Percentiles rank a stretch among this genome's conserved stretches.
Evolutionary conservation across 1,140 invertebrate species (phyloP).

Genomic region (Pseudobourletiella spinata): DNA sequence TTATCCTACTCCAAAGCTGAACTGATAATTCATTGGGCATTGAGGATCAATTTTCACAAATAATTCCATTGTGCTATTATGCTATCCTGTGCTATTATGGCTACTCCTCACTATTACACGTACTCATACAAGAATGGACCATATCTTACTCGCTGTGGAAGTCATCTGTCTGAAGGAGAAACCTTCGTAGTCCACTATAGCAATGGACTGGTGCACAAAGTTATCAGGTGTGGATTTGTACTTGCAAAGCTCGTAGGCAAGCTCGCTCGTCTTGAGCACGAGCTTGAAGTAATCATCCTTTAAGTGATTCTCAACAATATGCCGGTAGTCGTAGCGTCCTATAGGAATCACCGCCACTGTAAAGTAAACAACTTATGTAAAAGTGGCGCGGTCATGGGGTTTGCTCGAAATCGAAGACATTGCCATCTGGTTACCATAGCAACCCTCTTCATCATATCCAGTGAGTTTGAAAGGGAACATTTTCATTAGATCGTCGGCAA

Average conservation of each 20-base stretch:
- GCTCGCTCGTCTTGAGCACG: constrained; percentile 1
- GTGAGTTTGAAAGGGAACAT: constrained; percentile 2
- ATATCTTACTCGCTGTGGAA: constrained; percentile 9
- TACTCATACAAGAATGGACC: too few relatives aligned
- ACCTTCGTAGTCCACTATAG: constrained; percentile 19
- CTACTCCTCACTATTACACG: too few relatives aligned
- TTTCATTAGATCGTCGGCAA: neutral
- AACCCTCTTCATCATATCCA: constrained; percentile 15
- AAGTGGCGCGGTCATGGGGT: too few relatives aligned
- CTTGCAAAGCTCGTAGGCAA: constrained; percentile 8
- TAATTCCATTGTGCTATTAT: too few relatives aligned
- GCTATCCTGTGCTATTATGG: too few relatives aligned
- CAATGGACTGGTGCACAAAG: constrained; percentile 10
- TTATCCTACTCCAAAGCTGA: too few relatives aligned
- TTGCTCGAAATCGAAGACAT: neutral
- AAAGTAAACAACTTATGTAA: neutral
- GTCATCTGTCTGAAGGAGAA: constrained; percentile 8
- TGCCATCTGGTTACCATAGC: neutral
- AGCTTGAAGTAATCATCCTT: constrained; percentile 6
- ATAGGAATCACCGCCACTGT: constrained; percentile 12
- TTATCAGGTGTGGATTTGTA: constrained; percentile 5
- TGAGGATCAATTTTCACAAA: too few relatives aligned
- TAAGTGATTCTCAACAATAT: neutral
- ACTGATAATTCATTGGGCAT: too few relatives aligned
- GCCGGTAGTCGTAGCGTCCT: constrained; percentile 16